Conservation (phyloP, 2,888 invertebrate genomes). For the Micoletzkya japonica region DNA sequence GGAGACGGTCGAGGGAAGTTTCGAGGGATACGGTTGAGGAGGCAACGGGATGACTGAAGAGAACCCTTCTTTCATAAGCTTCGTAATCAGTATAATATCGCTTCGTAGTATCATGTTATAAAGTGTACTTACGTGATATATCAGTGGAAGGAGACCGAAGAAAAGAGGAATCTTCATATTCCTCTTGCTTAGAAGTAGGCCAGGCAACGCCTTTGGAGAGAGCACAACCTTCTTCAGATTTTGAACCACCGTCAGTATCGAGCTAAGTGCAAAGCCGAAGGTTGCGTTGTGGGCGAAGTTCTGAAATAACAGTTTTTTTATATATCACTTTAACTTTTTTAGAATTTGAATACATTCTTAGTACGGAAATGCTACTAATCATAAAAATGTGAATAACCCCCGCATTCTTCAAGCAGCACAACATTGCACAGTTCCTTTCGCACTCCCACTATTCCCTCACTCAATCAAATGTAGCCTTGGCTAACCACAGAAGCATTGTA, state of each 20-base stretch:
- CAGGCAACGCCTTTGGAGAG: not conserved
- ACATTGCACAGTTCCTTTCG: not conserved
- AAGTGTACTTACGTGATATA: slow-evolving; percentile 50
- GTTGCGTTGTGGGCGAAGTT: slow-evolving; percentile 17
- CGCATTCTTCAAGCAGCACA: not conserved
- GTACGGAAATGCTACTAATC: not conserved
- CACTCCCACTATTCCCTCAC: not conserved
- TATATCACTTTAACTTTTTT: not conserved
- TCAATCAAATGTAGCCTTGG: slow-evolving; percentile 2
- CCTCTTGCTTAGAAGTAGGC: not conserved
- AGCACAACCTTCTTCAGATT: slow-evolving; percentile 14
- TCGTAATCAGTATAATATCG: not conserved
- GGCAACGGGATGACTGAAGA: slow-evolving; percentile 18
- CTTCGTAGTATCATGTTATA: not conserved
- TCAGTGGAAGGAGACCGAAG: slow-evolving; percentile 50
- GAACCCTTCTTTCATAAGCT: not conserved
- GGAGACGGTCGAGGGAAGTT: not conserved
- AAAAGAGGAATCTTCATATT: slow-evolving; percentile 53
- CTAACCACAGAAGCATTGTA: slow-evolving; percentile 47
- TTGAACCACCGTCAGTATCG: slow-evolving; percentile 5
- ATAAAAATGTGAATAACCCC: not conserved
- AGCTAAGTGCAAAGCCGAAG: not conserved
- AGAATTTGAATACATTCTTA: not conserved
- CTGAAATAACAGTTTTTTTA: not conserved
- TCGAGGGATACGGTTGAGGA: slow-evolving; percentile 9